These are phyloP conservation scores for Hydrozoanthus gracilis DNA, from an alignment of 92 coral and sea anemone species.

Conservation along the genomic window DNA sequence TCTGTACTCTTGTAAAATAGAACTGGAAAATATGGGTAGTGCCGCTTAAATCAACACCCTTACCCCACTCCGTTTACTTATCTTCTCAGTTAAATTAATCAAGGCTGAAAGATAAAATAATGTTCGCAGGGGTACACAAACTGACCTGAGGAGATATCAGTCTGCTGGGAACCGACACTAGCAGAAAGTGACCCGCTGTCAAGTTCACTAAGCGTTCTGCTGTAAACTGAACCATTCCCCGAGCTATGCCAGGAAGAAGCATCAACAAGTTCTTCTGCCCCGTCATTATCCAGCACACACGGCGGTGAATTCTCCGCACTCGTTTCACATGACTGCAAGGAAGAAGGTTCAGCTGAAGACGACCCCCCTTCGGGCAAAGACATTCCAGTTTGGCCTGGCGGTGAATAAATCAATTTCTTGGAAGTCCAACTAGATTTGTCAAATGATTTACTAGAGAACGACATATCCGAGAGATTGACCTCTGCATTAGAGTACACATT, in stretches of 20 bases:
- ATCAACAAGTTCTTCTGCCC: slow-evolving; percentile 84
- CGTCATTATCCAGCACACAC: slow-evolving; percentile 70
- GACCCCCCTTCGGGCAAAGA: slow-evolving; percentile 24
- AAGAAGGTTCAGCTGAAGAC: background rate
- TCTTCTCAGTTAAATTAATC: too few species aligned
- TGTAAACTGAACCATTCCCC: slow-evolving; percentile 49
- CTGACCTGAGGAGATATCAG: slow-evolving; percentile 38
- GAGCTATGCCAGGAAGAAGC: slow-evolving; percentile 74
- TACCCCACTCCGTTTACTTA: too few species aligned
- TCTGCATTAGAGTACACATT: slow-evolving; percentile 73
- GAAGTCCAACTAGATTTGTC: slow-evolving; percentile 57
- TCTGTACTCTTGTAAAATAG: too few species aligned
- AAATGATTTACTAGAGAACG: slow-evolving; percentile 74
- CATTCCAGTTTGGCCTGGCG: slow-evolving; percentile 6
- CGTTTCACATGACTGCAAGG: slow-evolving; percentile 15
- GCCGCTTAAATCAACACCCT: too few species aligned
- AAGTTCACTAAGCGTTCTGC: slow-evolving; percentile 60
- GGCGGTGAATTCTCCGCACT: slow-evolving; percentile 79
- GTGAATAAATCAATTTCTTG: slow-evolving; percentile 36
- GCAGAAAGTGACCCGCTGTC: slow-evolving; percentile 59
- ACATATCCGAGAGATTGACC: slow-evolving; percentile 74
- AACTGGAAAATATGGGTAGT: too few species aligned
- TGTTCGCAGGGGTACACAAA: background rate
- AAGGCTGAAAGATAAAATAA: too few species aligned
- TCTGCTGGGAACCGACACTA: slow-evolving; percentile 50